Conservation (phyloP, 92 coral and sea anemone genomes). For the Bergia sp. region DNA sequence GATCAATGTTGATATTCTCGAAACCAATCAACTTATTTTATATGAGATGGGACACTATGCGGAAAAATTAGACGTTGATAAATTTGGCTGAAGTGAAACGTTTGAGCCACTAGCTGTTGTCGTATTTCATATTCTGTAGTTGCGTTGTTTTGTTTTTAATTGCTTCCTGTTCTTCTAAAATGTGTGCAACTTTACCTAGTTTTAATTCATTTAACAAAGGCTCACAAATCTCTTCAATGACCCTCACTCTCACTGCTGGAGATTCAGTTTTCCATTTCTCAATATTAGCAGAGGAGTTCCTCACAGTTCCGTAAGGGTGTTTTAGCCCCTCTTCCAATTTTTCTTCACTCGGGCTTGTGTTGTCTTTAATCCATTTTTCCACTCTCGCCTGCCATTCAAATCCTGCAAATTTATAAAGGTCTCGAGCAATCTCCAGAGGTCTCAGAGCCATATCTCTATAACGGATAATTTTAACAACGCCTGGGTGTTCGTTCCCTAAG, state of each 20-base stretch:
- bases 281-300: no score
- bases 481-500: constrained; percentile 25
- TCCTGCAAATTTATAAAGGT: constrained; percentile 16
- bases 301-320: no score
- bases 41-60: no score
- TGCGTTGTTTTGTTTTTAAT: background rate
- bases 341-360: constrained; percentile 56
- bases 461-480: constrained; percentile 40
- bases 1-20: no score
- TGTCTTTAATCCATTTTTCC: constrained; percentile 45
- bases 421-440: constrained; percentile 51
- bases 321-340: background rate
- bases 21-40: no score
- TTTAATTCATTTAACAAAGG: constrained; percentile 45
- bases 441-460: constrained; percentile 54
- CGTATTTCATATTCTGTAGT: no score
- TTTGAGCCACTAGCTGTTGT: no score
- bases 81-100: no score
- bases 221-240: constrained; percentile 11
- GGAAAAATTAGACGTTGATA: no score
- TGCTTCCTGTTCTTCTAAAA: constrained; percentile 9
- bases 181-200: constrained; percentile 28
- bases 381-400: constrained; percentile 56
- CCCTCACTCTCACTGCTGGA: constrained; percentile 40
- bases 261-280: constrained; percentile 51